A percentile compares a stretch with the other conserved stretches of the same genome.
These are phyloP conservation scores for Mionectes macconnelli DNA, from an alignment of 2,113 vertebrate species.

Conservation along the genomic window DNA sequence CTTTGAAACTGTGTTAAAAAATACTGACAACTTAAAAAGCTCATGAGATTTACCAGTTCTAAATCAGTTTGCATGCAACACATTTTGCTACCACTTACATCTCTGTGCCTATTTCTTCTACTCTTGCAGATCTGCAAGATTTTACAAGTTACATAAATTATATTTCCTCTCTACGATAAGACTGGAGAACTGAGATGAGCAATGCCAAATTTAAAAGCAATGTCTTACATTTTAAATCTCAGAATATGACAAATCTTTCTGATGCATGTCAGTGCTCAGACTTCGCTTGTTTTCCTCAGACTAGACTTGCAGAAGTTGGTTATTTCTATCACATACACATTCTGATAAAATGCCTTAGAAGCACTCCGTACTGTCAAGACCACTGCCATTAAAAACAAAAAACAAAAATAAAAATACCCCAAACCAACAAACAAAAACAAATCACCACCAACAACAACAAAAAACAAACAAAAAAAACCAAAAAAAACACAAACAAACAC, in stretches of 20 bases:
- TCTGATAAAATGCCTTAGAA: background rate
- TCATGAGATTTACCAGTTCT: background rate
- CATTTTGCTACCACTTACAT: background rate
- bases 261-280: background rate
- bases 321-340: background rate
- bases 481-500: accelerated
- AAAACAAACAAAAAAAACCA: background rate
- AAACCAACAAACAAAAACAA: background rate
- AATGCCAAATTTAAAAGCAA: background rate
- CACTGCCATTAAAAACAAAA: background rate
- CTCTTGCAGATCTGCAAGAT: background rate
- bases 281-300: background rate
- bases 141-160: background rate
- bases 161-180: background rate
- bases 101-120: background rate
- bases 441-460: background rate
- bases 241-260: background rate
- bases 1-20: background rate
- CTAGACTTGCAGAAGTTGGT: background rate
- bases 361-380: background rate
- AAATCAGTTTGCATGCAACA: background rate
- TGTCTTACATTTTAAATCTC: background rate
- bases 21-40: background rate
- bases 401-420: too few species aligned
- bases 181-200: background rate